Base-by-base conservation (phyloP, 2,113 vertebrate species). In the Gobio gobio region DNA sequence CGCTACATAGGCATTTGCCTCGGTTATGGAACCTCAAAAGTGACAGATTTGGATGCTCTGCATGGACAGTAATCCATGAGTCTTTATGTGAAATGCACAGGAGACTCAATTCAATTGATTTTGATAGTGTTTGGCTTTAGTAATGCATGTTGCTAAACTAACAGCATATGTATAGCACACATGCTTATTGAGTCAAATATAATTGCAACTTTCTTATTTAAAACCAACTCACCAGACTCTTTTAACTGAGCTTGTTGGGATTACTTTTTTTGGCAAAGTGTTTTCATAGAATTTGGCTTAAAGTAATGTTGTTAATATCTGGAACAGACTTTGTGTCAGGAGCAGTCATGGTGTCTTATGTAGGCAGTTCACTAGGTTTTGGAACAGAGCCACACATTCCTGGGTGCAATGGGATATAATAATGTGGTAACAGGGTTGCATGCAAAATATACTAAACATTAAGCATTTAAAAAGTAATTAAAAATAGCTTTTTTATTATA, bases 321-420 rank as follows among this genome's bases (percentile, higher is more conserved):
- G 20, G 66, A 43, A 12, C 66, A 40, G 36, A 40, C 9, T 24
- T 61, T 43, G 33, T 70, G 33, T 70, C 36, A 43, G 36, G 20
- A 70, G 10, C 10, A 10, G 12, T 72, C 4, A 43, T 5, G 36
- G 22, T 70, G 36, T 43, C 10, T 72, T 43, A 40, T 70, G 18
- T 22, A 43, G 66, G 18, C 18, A 72, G 68, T 10, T 72, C 68
- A 43, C 20, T 43, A 5, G 20, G 68, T 72, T 43, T 70, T 43
- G 20, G 20, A n/a, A n/a, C 36, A 70, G 36, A 72, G 68, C 68
- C 68, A 43, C 20, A n/a, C 36, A 72, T 72, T 72, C 66, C 66
- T 70, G 66, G 36, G 66, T 12, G 4, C 40, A 70, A 70, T 70
- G 20, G 18, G 40, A 8, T 18, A n/a, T 0, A 20, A 72, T 72